Evolutionary conservation across 2,888 invertebrate species (phyloP), one percentile per base, ranked within the genome.

Genomic region (Girardia tigrina): DNA sequence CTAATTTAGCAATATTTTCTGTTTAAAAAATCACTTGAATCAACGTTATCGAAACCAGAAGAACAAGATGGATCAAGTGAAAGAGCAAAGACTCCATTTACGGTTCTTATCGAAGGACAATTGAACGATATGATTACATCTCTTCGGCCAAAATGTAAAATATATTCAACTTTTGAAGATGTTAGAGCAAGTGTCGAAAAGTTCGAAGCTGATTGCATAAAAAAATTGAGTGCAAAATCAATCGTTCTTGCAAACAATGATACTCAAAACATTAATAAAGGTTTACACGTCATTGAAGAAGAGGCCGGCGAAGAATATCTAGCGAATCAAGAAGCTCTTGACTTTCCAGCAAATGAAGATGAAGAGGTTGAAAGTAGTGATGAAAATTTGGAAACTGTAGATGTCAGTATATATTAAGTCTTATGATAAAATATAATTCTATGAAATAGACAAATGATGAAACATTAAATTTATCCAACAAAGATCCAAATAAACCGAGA

Each of bases 81-180:
- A 6, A 56, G 23, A 56, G 56, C 4, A 12, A 56, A 56, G 56
- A 56, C 20, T n/a, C 56, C 56, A 8, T 56, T 56, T 56, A 56
- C 56, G n/a, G 23, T 56, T 8, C 56, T 56, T 4, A 56, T 56
- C 23, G 56, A 56, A n/a, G 56, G 56, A 16, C 56, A 56, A 56
- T n/a, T 56, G 56, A 56, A 56, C n/a, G 56, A 56, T n/a, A 56
- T 56, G 56, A 56, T 56, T n/a, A 56, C 56, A 56, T 56, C 56
- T 4, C 23, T 56, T 6, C 56, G 56, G 8, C 56, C 56, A 2
- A 56, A 56, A 56, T 56, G 56, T 56, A 56, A 56, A 56, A 56
- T 56, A n/a, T 56, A 56, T n/a, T 12, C 4, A 4, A 56, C 56
- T 23, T 56, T 56, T 4, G 56, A 56, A 56, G 56, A 56, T 56